phyloP scores from a whole-genome alignment of 2,797 vertebrate genomes.

The Rhinichthys osculus region DNA sequence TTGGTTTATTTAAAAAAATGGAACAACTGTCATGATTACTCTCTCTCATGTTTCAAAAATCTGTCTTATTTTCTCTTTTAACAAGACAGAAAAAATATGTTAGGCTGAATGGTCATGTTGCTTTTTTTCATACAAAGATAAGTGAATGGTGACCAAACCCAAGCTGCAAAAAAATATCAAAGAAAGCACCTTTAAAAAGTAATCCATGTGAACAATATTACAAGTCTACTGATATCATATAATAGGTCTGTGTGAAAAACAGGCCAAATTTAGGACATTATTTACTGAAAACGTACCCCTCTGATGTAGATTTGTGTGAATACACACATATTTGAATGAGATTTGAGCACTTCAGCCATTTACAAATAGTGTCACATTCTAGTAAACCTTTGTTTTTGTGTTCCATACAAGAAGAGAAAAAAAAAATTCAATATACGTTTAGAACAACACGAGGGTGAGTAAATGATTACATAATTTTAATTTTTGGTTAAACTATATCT shows the following conservation, averaged over 20 bases:
- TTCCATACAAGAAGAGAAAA: not conserved
- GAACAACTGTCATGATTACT: not conserved
- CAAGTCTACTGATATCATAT: not conserved
- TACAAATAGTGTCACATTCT: not conserved
- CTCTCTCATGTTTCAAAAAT: not conserved
- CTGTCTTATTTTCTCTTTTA: not conserved
- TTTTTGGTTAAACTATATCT: not conserved
- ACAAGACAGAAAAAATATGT: not conserved
- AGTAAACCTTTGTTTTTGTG: not conserved
- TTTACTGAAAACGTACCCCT: not conserved
- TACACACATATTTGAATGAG: not conserved
- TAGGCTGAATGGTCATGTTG: not conserved
- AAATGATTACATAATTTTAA: not conserved
- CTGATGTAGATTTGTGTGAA: too few species aligned
- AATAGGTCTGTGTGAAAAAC: too few species aligned
- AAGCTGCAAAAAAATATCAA: not conserved
- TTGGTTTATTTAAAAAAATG: not conserved
- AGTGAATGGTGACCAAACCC: not conserved
- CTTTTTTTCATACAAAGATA: not conserved
- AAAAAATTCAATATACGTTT: not conserved
- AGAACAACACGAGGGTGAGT: not conserved
- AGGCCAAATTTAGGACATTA: not conserved
- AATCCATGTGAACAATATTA: not conserved
- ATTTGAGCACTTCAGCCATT: not conserved
- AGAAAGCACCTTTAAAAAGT: not conserved